These are phyloP conservation scores for Exaiptasia diaphana DNA, from an alignment of 64 coral and sea anemone species.

Conservation along the genomic window DNA sequence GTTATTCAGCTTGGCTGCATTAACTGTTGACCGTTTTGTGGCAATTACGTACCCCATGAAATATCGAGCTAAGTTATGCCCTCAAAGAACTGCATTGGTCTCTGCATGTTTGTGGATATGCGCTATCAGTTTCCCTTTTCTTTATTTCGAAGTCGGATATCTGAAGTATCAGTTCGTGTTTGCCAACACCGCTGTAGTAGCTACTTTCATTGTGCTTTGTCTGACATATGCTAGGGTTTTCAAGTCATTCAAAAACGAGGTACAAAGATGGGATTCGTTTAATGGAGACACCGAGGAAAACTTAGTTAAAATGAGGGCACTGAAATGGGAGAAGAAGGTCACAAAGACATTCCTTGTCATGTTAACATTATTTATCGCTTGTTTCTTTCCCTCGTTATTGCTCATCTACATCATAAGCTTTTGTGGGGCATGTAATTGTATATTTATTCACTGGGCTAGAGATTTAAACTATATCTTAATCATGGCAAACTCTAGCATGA, in stretches of 20 bases:
- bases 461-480: constrained; percentile 63
- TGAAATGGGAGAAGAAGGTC: constrained; percentile 52
- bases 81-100: neutral
- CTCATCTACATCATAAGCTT: constrained; percentile 77
- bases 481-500: constrained; percentile 55
- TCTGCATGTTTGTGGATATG: constrained; percentile 43
- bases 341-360: constrained; percentile 69
- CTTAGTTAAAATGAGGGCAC: constrained; percentile 4
- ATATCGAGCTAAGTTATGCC: constrained; percentile 39
- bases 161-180: constrained; percentile 69
- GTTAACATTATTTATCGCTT: constrained; percentile 48
- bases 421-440: constrained; percentile 52
- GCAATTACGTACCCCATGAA: constrained; percentile 60
- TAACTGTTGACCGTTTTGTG: constrained; percentile 68
- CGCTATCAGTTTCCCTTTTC: constrained; percentile 43
- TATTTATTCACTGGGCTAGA: constrained; percentile 67
- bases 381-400: constrained; percentile 48
- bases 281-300: constrained; percentile 20
- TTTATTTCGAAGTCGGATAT: constrained; percentile 84
- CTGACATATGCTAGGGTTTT: constrained; percentile 68
- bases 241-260: constrained; percentile 23
- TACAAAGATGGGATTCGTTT: constrained; percentile 41
- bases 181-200: constrained; percentile 67
- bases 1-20: constrained; percentile 70
- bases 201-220: constrained; percentile 50